Base-by-base conservation (phyloP, 2,113 vertebrate species). In the Sylvia atricapilla region DNA sequence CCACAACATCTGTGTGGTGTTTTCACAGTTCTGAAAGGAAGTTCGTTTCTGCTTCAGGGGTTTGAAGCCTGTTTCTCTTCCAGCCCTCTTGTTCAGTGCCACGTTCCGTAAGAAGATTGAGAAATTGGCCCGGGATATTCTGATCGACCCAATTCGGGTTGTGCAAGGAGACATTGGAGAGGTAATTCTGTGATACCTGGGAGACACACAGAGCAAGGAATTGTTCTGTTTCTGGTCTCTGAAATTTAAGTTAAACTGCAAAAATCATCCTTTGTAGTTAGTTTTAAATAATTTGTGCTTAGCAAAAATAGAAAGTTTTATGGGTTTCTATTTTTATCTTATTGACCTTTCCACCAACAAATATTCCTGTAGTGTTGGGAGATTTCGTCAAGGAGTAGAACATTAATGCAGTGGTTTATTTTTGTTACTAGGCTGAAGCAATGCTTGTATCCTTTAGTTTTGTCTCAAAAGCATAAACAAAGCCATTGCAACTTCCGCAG, bases 51-150 rank as follows among this genome's bases (percentile, higher is more conserved):
- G 2, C 59, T 63, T 37, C 47, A 13, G 24, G 60, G 52, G 12
- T 52, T 79, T 20, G 78, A 74, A 39, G n/a, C 15, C 21, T 88
- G 35, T 93, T 93, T 96, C 25, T 49, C 83, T 97, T 95, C 28
- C 96, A 99, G 99, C 99, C 66, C 98, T 99, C 75, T 94, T 99
- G 86, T 99, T 99, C 97, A 99, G 99, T 84, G 99, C 99, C 85
- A 99, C 99, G 7, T 99, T 99, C 97, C 98, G 99, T 50, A 99
- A 99, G 97, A 99, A 99, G 97, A 99, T 99, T 10, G 99, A 99
- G 97, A 99, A 98, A 31, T 90, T 99, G 94, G 99, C 99, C 35
- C 98, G 99, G 95, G 99, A 99, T 91, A 99, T 99, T 95, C 95
- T 99, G 93, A 97, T 99, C 3, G 99, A 99, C 94, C 99, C 99